Evolutionary conservation across 2,888 invertebrate species (phyloP), one percentile per base, ranked within the genome.

Genomic region (Periphyllus acericola): DNA sequence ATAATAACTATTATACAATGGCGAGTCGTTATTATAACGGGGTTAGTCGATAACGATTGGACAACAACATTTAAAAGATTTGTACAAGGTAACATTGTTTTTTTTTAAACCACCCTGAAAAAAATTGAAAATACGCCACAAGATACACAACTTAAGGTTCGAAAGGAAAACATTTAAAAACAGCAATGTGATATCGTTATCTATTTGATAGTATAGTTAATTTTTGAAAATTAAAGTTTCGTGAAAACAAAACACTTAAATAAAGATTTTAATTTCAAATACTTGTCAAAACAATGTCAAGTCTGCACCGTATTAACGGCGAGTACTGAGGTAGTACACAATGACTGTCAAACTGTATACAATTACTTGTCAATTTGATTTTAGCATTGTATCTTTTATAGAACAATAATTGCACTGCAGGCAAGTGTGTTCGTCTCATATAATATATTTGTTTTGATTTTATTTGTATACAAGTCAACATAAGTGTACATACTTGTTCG

Each of bases 181-280:
- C 1, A 75, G n/a, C 11, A 46, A 46, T 17, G 19, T 25, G 76
- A 52, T 76, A 29, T 76, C 25, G 14, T 17, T 46, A 76, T 76
- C 68, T 68, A 36, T 79, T 19, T 60, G 9, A 21, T 46, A 5
- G 9, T 60, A 19, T 8, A 6, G 60, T 60, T 19, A 21, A 17
- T 0, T 34, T 82, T 76, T 52, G 29, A 17, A 68, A 71, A 82
- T 82, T 55, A 46, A 32, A 82, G 52, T 82, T 82, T 71, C 11
- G 71, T 52, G 82, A 82, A 83, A 83, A 74, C 55, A 25, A 72
- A 72, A 72, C 82, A 72, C 36, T 74, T 52, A 9, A 46, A 46
- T 40, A 17, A 76, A 75, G 83, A 84, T 76, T 84, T 84, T 76
- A 84, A 84, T 84, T 84, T 76, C 60, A 36, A 83, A 83, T 46